phyloP scores from a whole-genome alignment of 2,113 vertebrate species.

The Engraulis encrasicolus region DNA sequence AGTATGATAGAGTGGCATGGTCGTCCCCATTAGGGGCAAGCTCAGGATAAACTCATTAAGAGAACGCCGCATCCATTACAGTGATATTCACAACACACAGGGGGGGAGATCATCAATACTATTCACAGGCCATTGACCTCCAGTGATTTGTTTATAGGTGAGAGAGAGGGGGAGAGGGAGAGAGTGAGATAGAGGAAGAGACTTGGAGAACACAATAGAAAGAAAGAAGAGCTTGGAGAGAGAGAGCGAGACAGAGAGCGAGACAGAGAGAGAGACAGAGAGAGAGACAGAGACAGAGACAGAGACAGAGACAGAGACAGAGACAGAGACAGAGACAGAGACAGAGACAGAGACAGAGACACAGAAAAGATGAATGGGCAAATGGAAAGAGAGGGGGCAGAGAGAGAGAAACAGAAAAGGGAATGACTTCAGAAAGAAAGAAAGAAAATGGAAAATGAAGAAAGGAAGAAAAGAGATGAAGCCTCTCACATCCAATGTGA shows the following conservation, averaged over 20 bases:
- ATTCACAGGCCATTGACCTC: background rate
- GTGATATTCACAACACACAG: background rate
- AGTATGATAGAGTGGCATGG: background rate
- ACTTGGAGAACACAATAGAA: too few relatives aligned
- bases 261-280: background rate
- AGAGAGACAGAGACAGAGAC: too few relatives aligned
- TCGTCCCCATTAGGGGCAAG: background rate
- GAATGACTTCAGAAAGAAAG: too few relatives aligned
- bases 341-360: background rate
- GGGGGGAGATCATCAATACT: background rate
- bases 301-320: too few relatives aligned
- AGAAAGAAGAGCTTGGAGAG: too few relatives aligned
- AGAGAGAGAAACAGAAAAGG: background rate
- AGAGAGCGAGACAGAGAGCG: too few relatives aligned
- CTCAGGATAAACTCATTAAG: conserved; percentile 18
- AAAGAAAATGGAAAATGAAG: too few relatives aligned
- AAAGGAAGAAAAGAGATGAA: too few relatives aligned
- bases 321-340: background rate
- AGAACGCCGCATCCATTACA: background rate
- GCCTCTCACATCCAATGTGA: conserved; percentile 55
- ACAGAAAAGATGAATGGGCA: too few relatives aligned
- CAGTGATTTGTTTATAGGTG: background rate
- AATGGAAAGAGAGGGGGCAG: too few relatives aligned
- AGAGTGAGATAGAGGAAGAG: background rate
- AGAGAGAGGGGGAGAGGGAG: background rate